These are phyloP conservation scores for Drosophila algonquin DNA, from an alignment of 2,888 invertebrate species.

Conservation along the genomic window DNA sequence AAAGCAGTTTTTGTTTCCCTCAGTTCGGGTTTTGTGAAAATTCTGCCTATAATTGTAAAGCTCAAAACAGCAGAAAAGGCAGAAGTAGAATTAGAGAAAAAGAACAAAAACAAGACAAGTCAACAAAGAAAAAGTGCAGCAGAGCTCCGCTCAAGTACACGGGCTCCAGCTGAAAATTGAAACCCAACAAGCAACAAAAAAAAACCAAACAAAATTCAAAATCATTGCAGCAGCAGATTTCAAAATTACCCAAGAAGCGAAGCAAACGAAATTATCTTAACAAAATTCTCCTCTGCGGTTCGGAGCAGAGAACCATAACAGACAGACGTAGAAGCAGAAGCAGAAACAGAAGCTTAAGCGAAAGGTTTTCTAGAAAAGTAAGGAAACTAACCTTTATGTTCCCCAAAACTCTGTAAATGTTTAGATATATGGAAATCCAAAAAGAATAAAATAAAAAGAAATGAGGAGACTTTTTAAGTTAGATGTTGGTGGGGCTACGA, in stretches of 20 bases:
- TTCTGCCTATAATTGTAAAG: slow-evolving; percentile 68
- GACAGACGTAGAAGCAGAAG: slow-evolving; percentile 51
- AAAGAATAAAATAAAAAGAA: slow-evolving; percentile 30
- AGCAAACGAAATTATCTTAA: slow-evolving; percentile 46
- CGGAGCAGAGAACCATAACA: slow-evolving; percentile 37
- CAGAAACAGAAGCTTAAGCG: slow-evolving; percentile 40
- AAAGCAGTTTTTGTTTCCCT: slow-evolving; percentile 42
- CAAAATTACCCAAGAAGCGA: slow-evolving; percentile 63
- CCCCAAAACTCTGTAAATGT: slow-evolving; percentile 71
- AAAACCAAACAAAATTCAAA: slow-evolving; percentile 76
- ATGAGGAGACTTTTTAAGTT: slow-evolving; percentile 62
- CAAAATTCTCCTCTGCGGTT: slow-evolving; percentile 51
- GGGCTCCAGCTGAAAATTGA: slow-evolving; percentile 33
- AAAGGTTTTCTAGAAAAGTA: slow-evolving; percentile 73
- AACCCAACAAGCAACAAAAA: slow-evolving; percentile 22
- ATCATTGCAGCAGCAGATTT: slow-evolving; percentile 74
- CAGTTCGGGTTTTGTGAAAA: slow-evolving; percentile 59
- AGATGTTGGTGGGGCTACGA: slow-evolving; percentile 59
- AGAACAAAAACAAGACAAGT: slow-evolving; percentile 59
- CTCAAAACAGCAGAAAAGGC: slow-evolving; percentile 25
- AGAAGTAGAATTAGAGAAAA: slow-evolving; percentile 8
- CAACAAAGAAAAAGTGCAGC: slow-evolving; percentile 34
- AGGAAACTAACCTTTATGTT: slow-evolving; percentile 55
- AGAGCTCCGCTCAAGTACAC: background rate
- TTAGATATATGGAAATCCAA: slow-evolving; percentile 64